phyloP scores from a whole-genome alignment of 2,888 invertebrate genomes.

The Drosophila robusta region DNA sequence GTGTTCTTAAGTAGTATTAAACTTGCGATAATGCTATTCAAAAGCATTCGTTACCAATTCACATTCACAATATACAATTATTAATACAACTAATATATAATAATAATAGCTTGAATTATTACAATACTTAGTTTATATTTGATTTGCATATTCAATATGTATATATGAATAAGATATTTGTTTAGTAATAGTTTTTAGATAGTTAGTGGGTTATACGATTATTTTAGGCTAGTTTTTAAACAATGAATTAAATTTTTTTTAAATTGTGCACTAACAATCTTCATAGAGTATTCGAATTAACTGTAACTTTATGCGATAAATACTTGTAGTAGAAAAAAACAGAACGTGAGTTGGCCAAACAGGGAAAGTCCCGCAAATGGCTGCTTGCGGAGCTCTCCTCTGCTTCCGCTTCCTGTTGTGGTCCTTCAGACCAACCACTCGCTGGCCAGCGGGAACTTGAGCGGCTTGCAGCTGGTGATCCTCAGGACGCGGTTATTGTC shows the following conservation, averaged over 20 bases:
- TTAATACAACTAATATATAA: not conserved
- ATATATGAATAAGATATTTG: conserved; percentile 1
- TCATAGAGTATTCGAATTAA: conserved; percentile 20
- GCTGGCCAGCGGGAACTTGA: conserved; percentile 84
- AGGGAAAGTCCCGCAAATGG: conserved; percentile 52
- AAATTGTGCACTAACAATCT: conserved; percentile 46
- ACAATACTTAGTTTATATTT: conserved; percentile 21
- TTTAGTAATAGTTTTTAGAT: conserved; percentile 5
- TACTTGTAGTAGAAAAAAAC: conserved; percentile 30
- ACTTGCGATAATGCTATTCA: conserved; percentile 44
- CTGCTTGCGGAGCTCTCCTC: conserved; percentile 51
- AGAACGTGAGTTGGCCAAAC: conserved; percentile 14
- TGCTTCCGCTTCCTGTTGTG: not conserved
- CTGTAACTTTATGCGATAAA: conserved; percentile 24
- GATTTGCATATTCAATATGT: conserved; percentile 5
- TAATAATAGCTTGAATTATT: not conserved
- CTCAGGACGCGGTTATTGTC: conserved; percentile 84
- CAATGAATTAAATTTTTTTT: conserved; percentile 14
- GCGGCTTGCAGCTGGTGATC: conserved; percentile 84
- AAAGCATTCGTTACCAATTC: conserved; percentile 74
- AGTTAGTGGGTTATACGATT: conserved; percentile 6
- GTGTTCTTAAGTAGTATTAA: conserved; percentile 28
- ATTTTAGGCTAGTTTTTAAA: conserved; percentile 28
- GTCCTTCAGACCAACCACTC: conserved; percentile 85
- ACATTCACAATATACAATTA: conserved; percentile 39